Percentiles rank a stretch among this genome's conserved stretches.
These are phyloP conservation scores for Cryptophagus acutangulus DNA, from an alignment of 2,888 invertebrate genomes.

Conservation along the genomic window DNA sequence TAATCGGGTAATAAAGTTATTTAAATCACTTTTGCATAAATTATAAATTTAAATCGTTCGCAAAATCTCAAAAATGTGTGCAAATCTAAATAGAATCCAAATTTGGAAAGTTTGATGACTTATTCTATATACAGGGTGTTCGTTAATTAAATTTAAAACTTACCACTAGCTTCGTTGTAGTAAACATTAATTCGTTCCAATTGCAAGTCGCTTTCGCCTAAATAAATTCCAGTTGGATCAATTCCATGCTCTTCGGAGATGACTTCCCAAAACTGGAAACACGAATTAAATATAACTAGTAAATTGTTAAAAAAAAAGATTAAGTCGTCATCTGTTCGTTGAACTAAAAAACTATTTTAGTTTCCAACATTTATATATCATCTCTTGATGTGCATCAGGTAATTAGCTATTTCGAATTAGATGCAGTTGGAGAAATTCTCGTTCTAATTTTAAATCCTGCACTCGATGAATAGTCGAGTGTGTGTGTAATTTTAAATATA, in stretches of 20 bases:
- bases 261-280: constrained; percentile 82
- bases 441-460: no score
- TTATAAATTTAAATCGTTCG: no score
- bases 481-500: no score
- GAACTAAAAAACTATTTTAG: constrained; percentile 6
- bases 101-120: no score
- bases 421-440: no score
- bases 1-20: no score
- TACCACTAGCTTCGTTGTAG: constrained; percentile 85
- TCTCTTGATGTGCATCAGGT: no score
- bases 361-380: no score
- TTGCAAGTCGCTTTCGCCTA: constrained; percentile 80
- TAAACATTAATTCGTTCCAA: constrained; percentile 86
- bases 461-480: no score
- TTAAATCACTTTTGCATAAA: no score
- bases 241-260: constrained; percentile 90
- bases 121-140: constrained; percentile 1
- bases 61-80: not conserved
- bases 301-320: constrained; percentile 12
- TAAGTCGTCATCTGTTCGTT: constrained; percentile 4
- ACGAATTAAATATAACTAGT: constrained; percentile 18
- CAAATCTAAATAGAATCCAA: not conserved
- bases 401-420: no score
- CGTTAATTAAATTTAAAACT: constrained; percentile 8
- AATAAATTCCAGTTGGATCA: constrained; percentile 73